Evolutionary conservation across 2,113 vertebrate genomes (phyloP).

Genomic region (Leucopternis melanops): DNA sequence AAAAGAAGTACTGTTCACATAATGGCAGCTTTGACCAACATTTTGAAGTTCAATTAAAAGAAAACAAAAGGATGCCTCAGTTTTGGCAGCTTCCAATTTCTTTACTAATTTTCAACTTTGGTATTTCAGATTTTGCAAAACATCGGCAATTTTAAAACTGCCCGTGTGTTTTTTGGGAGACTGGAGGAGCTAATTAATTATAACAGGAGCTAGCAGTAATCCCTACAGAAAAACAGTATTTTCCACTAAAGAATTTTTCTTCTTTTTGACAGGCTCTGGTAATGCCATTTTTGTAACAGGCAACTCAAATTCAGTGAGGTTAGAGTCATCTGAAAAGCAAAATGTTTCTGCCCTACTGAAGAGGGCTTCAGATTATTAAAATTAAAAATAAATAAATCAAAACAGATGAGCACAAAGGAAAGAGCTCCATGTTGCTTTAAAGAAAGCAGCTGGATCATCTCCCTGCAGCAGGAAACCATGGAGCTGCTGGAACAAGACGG

Average conservation of each 20-base stretch:
- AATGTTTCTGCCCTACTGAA: not conserved
- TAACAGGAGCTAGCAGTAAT: not conserved
- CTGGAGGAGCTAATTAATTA: not conserved
- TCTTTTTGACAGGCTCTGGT: not conserved
- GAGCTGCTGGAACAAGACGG: not conserved
- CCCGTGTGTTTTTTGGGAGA: not conserved
- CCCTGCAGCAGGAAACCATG: not conserved
- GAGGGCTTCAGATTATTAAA: not conserved
- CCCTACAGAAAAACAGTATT: not conserved
- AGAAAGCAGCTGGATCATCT: not conserved
- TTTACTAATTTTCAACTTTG: not conserved
- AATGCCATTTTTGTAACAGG: not conserved
- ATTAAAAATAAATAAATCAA: not conserved
- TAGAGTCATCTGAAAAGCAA: not conserved
- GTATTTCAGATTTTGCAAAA: not conserved
- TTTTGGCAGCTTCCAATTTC: not conserved
- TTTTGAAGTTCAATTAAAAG: not conserved
- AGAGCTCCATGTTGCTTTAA: not conserved
- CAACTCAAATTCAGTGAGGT: not conserved
- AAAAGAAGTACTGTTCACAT: not conserved
- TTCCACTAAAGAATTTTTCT: not conserved
- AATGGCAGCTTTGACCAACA: not conserved
- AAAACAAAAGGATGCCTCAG: not conserved
- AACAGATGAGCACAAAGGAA: not conserved
- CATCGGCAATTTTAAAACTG: not conserved